phyloP scores from a whole-genome alignment of 2,113 vertebrate genomes.

The Cariama cristata region DNA sequence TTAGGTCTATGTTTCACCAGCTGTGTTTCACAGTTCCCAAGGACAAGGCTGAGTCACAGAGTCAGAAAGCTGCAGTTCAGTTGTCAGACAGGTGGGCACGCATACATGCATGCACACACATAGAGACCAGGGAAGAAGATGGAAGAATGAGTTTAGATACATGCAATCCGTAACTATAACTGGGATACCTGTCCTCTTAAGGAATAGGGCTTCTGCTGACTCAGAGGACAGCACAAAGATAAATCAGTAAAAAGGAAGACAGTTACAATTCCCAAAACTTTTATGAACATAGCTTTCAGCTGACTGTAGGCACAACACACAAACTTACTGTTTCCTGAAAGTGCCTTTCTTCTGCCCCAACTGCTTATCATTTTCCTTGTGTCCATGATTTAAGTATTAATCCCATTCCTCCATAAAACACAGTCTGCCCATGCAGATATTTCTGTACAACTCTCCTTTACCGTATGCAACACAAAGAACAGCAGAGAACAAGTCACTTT shows the following conservation, averaged over 20 bases:
- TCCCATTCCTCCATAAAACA: background rate
- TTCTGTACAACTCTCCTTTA: background rate
- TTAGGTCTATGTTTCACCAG: background rate
- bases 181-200: accelerated
- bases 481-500: background rate
- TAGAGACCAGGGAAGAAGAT: accelerated
- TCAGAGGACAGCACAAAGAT: background rate
- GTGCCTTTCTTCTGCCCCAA: background rate
- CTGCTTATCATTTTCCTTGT: background rate
- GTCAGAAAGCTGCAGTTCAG: background rate
- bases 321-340: background rate
- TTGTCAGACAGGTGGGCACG: background rate
- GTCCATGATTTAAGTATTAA: background rate
- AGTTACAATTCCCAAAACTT: background rate
- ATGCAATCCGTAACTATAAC: background rate
- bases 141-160: background rate
- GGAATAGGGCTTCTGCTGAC: background rate
- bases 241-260: background rate
- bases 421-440: background rate
- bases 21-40: background rate
- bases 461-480: background rate
- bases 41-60: background rate
- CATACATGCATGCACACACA: accelerated
- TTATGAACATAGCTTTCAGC: background rate
- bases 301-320: background rate